Evolutionary conservation across 2,888 invertebrate species (phyloP).

Genomic region (Rotaria magnacalcarata): DNA sequence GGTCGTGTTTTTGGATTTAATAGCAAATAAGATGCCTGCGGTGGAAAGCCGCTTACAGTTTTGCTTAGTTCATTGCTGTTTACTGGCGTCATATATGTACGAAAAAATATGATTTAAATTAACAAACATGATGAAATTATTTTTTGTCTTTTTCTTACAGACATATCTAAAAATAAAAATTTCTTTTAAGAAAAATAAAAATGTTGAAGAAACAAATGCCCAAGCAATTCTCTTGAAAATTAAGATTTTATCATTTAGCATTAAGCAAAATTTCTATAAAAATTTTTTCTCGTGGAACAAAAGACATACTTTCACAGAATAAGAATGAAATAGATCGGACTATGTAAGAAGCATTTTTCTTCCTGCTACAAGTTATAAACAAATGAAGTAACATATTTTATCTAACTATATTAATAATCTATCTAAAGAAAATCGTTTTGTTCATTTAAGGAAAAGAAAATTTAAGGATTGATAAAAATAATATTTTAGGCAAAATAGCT

Average conservation of each 20-base stretch:
- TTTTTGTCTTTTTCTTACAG: not conserved
- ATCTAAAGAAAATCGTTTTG: not conserved
- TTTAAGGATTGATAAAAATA: not conserved
- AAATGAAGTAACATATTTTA: not conserved
- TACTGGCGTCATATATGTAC: not conserved
- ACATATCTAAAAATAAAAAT: not conserved
- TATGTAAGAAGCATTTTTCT: not conserved
- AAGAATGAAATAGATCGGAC: not conserved
- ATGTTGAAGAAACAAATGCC: too few relatives aligned
- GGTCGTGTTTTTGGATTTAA: not conserved
- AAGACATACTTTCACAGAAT: not conserved
- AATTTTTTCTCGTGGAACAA: too few relatives aligned
- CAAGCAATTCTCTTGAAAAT: not conserved
- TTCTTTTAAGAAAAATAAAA: not conserved
- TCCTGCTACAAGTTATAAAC: not conserved
- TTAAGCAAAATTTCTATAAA: not conserved
- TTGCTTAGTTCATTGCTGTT: not conserved
- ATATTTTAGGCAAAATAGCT: not conserved
- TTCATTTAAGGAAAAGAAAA: not conserved
- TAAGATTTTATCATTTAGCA: not conserved
- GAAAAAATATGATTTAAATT: not conserved
- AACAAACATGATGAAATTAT: not conserved
- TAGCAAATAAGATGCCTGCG: not conserved
- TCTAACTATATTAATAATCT: not conserved
- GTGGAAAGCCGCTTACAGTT: not conserved